These are phyloP conservation scores for Pedicia rivosa DNA, from an alignment of 2,888 invertebrate species.

Conservation along the genomic window DNA sequence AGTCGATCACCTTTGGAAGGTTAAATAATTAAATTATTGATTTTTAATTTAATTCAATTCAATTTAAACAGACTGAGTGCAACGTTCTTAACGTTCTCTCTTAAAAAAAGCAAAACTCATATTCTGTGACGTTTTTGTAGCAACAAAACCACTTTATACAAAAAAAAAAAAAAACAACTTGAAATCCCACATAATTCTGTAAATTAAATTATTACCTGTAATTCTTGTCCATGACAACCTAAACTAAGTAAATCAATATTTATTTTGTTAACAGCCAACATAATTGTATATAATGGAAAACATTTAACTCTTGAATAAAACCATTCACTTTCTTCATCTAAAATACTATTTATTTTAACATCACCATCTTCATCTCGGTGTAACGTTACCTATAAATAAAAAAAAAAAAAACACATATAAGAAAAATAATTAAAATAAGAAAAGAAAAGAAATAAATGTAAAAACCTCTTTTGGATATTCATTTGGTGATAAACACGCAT, in stretches of 20 bases:
- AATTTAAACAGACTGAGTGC: no score
- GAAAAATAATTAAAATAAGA: conserved; percentile 1
- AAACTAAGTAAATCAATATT: conserved; percentile 54
- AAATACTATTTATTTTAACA: conserved; percentile 35
- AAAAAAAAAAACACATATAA: no score
- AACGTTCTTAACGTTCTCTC: no score
- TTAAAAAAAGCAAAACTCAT: no score
- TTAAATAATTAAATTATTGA: no score
- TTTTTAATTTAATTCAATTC: no score
- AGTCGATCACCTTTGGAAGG: no score
- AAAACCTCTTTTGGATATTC: conserved; percentile 57
- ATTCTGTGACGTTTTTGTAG: no score
- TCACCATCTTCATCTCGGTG: conserved; percentile 33
- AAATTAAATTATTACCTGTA: conserved; percentile 29
- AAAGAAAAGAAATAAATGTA: background rate
- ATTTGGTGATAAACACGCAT: conserved; percentile 65
- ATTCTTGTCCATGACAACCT: conserved; percentile 30
- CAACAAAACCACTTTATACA: no score
- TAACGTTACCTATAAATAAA: conserved; percentile 29
- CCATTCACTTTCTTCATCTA: conserved; percentile 37
- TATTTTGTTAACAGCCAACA: conserved; percentile 58
- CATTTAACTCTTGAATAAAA: conserved; percentile 65
- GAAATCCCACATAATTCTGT: no score
- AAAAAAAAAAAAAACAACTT: no score
- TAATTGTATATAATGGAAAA: conserved; percentile 66